Base-by-base conservation (phyloP, 1,140 invertebrate species). In the Caerostris darwini region DNA sequence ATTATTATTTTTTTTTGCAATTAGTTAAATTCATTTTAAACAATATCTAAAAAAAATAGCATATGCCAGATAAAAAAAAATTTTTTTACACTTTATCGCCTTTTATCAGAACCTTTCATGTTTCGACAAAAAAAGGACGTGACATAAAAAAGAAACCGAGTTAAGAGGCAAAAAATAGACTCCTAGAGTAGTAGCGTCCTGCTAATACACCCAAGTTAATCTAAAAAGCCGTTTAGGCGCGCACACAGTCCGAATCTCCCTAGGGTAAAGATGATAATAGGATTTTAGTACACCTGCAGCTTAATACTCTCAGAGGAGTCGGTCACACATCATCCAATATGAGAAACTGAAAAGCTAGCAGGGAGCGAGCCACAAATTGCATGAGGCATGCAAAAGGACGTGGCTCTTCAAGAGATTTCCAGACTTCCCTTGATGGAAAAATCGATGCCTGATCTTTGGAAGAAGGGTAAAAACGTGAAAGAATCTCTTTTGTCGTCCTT, bases 401-500 rank as follows among this genome's bases (percentile, higher is more conserved):
- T n/a, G 10, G 53, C 53, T n/a, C 6, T n/a, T 19, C 85, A 14
- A 3, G n/a, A 59, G n/a, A 12, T n/a, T 59, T 61, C 57, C n/a
- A 19, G 19, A 17, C 19, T 12, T 34, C n/a, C 54, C 87, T 69
- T 89, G 87, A 89, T 89, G 87, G 87, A 89, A 89, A 89, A 89
- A 89, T 89, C 87, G 87, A 89, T 89, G 59, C 6, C 12, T 89
- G 87, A 89, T 89, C 59, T 89, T 89, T 89, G 87, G 58, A 59
- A 19, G 50, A 34, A 7, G 12, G 6, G 19, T 50, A 89, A 56
- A 59, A 89, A 89, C 58, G 17, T 12, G 17, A 69, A 89, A 61
- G 64, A 89, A 89, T 89, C 87, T 61, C 87, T 89, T 89, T 89
- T 89, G 87, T 89, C 64, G 64, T 89, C 64, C 34, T 77, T 77